Evolutionary conservation across 37 sponge, comb jelly and placozoan genomes (phyloP).

Genomic region (Axinella damicornis): DNA sequence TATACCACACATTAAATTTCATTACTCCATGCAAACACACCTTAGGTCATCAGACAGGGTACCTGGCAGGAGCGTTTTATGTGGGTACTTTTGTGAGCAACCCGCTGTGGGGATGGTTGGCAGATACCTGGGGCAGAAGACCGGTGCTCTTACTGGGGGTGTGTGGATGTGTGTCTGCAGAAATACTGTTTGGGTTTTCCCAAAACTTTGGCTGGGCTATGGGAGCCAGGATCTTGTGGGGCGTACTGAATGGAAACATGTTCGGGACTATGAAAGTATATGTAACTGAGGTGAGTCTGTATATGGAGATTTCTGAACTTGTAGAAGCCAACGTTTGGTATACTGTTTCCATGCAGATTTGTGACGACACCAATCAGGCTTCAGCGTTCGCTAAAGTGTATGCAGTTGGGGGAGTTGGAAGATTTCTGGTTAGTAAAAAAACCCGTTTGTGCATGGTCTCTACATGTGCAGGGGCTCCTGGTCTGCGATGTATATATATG

Average conservation of each 20-base stretch:
- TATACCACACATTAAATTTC: too few relatives aligned
- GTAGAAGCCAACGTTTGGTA: too few relatives aligned
- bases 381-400: conserved; percentile 74
- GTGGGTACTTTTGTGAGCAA: conserved; percentile 71
- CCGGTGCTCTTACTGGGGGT: conserved; percentile 67
- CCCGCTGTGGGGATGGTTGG: conserved; percentile 75
- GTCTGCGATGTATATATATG: too few relatives aligned
- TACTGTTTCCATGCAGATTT: conserved; percentile 60
- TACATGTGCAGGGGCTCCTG: too few relatives aligned
- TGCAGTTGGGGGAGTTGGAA: conserved; percentile 55
- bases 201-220: conserved; percentile 83
- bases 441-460: too few relatives aligned
- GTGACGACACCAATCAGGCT: conserved; percentile 93
- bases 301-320: background rate
- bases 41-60: conserved; percentile 65
- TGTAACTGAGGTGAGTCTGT: conserved; percentile 78
- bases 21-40: too few relatives aligned
- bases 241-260: conserved; percentile 76
- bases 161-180: conserved; percentile 37
- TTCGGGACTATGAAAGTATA: conserved; percentile 84
- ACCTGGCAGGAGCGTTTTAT: conserved; percentile 61
- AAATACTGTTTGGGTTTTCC: conserved; percentile 67
- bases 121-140: conserved; percentile 71
- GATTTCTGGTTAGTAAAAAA: conserved; percentile 80
- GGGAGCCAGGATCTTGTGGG: conserved; percentile 75